phyloP scores from a whole-genome alignment of 2,797 vertebrate species.

The Borostomias antarcticus region DNA sequence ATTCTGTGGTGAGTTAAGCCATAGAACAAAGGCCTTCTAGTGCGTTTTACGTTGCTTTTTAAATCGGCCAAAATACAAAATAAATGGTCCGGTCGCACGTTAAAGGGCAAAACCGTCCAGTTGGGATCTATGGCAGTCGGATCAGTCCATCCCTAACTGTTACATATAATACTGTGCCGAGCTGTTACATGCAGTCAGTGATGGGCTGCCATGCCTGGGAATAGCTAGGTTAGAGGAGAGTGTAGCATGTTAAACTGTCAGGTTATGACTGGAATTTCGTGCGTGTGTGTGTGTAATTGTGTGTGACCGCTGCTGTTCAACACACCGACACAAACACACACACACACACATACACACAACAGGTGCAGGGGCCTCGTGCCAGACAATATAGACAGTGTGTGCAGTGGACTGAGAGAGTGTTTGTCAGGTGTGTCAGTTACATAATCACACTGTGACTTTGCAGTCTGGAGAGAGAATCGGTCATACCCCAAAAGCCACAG shows the following conservation, averaged over 20 bases:
- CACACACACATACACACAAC: neutral
- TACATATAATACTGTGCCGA: neutral
- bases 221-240: neutral
- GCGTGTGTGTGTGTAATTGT: neutral
- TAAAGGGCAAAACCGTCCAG: too few relatives aligned
- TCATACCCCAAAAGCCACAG: neutral
- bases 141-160: too few relatives aligned
- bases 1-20: too few relatives aligned
- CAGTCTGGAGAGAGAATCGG: neutral
- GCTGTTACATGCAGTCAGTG: neutral
- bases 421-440: constrained; percentile 1
- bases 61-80: too few relatives aligned
- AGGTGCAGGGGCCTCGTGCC: neutral
- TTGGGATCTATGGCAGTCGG: too few relatives aligned
- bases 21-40: too few relatives aligned
- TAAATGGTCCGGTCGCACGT: too few relatives aligned
- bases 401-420: neutral
- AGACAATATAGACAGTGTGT: neutral
- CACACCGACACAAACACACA: neutral
- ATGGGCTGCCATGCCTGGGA: neutral
- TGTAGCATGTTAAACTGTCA: neutral
- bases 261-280: neutral
- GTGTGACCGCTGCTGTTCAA: neutral
- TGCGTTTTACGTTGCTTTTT: too few relatives aligned
- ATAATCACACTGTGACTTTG: neutral